A percentile compares a stretch with the other conserved stretches of the same genome.
Evolutionary conservation across 2,888 invertebrate genomes (phyloP).

Genomic region (Andrena fulva): DNA sequence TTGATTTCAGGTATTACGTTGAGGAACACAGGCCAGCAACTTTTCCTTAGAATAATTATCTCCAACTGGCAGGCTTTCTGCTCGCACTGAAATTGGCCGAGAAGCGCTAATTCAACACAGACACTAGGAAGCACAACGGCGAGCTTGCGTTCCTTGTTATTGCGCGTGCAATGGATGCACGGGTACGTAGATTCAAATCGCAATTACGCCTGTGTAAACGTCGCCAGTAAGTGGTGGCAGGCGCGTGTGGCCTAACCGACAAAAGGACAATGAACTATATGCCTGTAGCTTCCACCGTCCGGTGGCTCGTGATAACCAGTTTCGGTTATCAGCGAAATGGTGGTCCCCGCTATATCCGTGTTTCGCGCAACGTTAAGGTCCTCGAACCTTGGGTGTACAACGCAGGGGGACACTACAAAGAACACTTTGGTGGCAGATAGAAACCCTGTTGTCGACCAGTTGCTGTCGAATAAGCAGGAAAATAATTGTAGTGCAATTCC

Average conservation of each 20-base stretch:
- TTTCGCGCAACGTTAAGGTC: background rate
- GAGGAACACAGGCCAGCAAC: too few relatives aligned
- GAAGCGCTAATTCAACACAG: constrained; percentile 34
- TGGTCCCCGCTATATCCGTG: constrained; percentile 28
- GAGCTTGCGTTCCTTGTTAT: constrained; percentile 34
- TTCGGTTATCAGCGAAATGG: constrained; percentile 64
- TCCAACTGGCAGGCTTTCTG: background rate
- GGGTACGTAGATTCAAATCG: constrained; percentile 54
- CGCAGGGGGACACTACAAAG: too few relatives aligned
- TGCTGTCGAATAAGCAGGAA: too few relatives aligned
- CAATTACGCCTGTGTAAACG: constrained; percentile 62
- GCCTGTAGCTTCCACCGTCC: constrained; percentile 57
- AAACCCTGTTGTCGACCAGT: background rate
- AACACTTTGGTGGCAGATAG: background rate
- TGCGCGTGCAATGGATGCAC: constrained; percentile 43
- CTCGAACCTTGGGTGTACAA: background rate
- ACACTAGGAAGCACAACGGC: constrained; percentile 32
- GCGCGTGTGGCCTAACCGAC: constrained; percentile 60
- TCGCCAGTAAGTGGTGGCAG: constrained; percentile 47
- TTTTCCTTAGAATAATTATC: too few relatives aligned
- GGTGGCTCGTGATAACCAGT: constrained; percentile 73
- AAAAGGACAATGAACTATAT: constrained; percentile 73
- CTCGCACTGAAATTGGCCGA: constrained; percentile 22
- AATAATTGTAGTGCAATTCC: too few relatives aligned
- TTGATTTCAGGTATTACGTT: too few relatives aligned